Base-by-base conservation (phyloP, 2,113 vertebrate genomes). In the Speoplatyrhinus poulsoni region DNA sequence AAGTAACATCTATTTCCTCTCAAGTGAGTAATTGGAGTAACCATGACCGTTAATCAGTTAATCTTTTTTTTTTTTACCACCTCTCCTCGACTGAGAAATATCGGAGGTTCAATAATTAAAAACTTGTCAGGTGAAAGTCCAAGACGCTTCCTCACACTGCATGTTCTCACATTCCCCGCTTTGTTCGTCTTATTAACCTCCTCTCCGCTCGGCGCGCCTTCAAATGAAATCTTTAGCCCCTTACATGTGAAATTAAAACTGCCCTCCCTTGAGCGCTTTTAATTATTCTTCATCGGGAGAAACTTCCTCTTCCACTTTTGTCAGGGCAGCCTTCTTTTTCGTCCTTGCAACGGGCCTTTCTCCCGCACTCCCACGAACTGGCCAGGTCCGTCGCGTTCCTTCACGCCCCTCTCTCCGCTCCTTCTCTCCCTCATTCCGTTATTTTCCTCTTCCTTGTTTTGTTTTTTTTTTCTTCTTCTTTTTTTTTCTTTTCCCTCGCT, bases 141-240 rank as follows among this genome's bases (percentile, higher is more conserved):
- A 91, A 73, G 66, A 69, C 33, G 85, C 88, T 92, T 90, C 83
- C 87, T 90, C 85, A 60, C 85, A 86, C 86, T 90, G 86, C 91
- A 90, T 90, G 91, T 91, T 93, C 92, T 92, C 88, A 92, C 91
- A 89, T 89, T 91, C 87, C 89, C 86, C 71, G 90, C 91, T 94
- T 93, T 93, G 92, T 93, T 92, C 91, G 76, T 93, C 91, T 92
- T 93, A 93, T 94, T 93, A 93, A 94, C 92, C 92, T 93, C 87
- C 90, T 92, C 91, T 90, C 89, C 80, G 84, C 90, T 90, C 83
- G 73, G 82, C 81, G 86, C 78, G 88, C 88, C 92, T 94, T 92
- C 92, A 93, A 94, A 94, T 93, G 90, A 93, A 93, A 94, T 93
- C 92, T 93, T 93, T 93, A 92, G 91, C 91, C 92, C 89, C 91